Conservation (phyloP, 2,113 vertebrate genomes). For the Sphyrna mokarran region DNA sequence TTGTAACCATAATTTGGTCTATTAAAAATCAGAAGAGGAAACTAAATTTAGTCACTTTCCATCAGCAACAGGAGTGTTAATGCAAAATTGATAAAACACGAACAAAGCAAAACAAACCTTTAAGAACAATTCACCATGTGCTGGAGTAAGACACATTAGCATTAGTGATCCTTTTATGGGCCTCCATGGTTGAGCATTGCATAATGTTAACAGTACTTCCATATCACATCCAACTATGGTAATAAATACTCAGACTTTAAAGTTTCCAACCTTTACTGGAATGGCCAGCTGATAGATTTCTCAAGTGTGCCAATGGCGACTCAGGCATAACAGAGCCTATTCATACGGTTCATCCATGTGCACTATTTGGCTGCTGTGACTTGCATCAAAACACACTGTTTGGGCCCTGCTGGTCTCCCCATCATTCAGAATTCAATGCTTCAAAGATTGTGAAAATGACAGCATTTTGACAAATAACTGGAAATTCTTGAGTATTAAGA, state of each 20-base stretch:
- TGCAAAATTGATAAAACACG: background rate
- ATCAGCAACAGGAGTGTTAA: background rate
- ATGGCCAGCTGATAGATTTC: background rate
- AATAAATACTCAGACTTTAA: background rate
- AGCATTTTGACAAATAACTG: background rate
- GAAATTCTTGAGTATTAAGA: background rate
- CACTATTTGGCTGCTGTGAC: background rate
- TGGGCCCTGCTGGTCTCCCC: background rate
- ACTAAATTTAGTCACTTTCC: background rate
- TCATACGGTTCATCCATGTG: background rate
- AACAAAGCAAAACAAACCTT: background rate
- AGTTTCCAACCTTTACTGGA: background rate
- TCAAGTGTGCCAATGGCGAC: background rate
- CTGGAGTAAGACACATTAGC: background rate
- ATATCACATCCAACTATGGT: background rate
- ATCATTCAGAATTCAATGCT: background rate
- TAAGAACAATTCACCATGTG: background rate
- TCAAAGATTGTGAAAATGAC: background rate
- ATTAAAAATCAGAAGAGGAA: background rate
- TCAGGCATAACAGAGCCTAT: background rate
- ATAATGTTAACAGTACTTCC: background rate
- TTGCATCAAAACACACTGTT: background rate
- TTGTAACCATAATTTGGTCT: background rate
- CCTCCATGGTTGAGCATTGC: background rate
- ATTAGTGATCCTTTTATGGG: background rate